A percentile compares a stretch with the other conserved stretches of the same genome.
Evolutionary conservation across 2,113 vertebrate species (phyloP).

Genomic region (Pardalotus punctatus): DNA sequence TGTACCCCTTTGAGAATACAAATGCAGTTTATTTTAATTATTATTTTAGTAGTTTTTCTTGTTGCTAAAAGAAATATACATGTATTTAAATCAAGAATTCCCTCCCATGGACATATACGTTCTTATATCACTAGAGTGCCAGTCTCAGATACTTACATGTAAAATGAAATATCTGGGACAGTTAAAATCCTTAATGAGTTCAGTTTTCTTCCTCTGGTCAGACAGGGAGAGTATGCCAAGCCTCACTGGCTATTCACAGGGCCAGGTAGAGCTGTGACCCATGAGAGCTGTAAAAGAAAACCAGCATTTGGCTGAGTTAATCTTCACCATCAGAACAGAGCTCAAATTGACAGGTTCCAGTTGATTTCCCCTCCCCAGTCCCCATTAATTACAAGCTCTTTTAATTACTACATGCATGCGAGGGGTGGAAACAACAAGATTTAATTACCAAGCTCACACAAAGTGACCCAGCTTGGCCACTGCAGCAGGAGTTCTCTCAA

Average conservation of each 20-base stretch:
- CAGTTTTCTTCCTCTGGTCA: background rate
- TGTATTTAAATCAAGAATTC: background rate
- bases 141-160: background rate
- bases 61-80: background rate
- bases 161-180: background rate
- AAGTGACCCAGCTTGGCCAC: background rate
- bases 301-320: background rate
- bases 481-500: background rate
- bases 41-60: background rate
- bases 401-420: background rate
- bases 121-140: background rate
- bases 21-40: background rate
- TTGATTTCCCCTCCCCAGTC: background rate
- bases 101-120: background rate
- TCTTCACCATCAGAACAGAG: background rate
- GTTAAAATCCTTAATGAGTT: background rate
- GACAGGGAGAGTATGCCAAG: background rate
- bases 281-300: background rate
- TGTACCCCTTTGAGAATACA: background rate
- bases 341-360: background rate
- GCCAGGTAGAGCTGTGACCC: background rate
- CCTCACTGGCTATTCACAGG: background rate
- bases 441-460: background rate
- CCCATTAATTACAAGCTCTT: constrained; percentile 21
- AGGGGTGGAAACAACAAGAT: background rate